Evolutionary conservation across 2,113 vertebrate genomes (phyloP).

Genomic region (Aegithalos caudatus): DNA sequence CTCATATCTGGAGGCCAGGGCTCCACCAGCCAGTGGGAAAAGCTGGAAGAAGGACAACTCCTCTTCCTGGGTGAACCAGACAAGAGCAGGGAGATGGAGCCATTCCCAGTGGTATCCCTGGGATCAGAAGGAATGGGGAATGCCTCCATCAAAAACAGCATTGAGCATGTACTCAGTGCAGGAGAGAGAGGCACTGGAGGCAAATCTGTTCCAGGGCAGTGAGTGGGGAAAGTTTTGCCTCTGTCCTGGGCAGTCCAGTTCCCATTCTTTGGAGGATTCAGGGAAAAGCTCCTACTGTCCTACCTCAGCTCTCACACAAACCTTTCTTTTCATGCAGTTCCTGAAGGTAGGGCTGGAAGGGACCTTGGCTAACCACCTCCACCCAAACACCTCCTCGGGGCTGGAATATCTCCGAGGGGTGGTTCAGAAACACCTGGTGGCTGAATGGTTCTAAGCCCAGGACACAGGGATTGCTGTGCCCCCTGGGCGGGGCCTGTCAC

Average conservation of each 20-base stretch:
- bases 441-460: background rate
- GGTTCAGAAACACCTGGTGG: background rate
- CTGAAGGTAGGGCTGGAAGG: background rate
- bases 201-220: background rate
- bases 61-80: background rate
- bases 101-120: background rate
- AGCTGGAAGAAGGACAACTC: background rate
- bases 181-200: background rate
- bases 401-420: rapidly evolving
- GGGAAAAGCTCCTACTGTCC: background rate
- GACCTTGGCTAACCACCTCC: rapidly evolving
- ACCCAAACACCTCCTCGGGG: background rate
- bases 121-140: background rate
- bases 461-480: background rate
- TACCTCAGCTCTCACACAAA: background rate
- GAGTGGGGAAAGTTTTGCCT: background rate
- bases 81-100: background rate
- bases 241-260: background rate
- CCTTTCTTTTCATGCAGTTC: background rate
- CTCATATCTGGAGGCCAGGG: background rate
- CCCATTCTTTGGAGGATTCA: background rate
- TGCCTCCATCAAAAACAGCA: background rate
- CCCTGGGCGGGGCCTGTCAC: background rate
- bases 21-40: background rate
- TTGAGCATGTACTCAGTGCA: rapidly evolving